Evolutionary conservation across 2,113 vertebrate species (phyloP).

Genomic region (Condylura cristata): DNA sequence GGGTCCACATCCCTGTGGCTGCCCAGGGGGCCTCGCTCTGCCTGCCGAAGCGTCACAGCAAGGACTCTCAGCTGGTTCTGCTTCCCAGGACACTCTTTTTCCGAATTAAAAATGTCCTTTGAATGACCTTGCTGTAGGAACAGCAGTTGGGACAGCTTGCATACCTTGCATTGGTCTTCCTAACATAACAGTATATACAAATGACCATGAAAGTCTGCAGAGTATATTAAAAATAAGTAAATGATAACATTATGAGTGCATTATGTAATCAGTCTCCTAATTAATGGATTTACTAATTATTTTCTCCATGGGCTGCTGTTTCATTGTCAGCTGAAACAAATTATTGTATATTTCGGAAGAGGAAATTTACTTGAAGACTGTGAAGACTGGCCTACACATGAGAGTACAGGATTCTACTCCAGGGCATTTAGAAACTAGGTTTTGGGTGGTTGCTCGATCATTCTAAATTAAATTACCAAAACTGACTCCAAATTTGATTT

Average conservation of each 20-base stretch:
- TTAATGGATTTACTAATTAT: slow-evolving; percentile 50
- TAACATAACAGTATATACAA: not conserved
- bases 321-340: slow-evolving; percentile 4
- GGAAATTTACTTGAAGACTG: slow-evolving; percentile 18
- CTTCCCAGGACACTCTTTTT: not conserved
- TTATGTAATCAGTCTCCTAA: not conserved
- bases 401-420: slow-evolving; percentile 23
- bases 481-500: slow-evolving; percentile 41
- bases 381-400: not conserved
- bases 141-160: not conserved
- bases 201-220: not conserved
- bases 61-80: not conserved
- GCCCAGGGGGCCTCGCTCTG: not conserved
- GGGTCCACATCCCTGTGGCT: not conserved
- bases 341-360: slow-evolving; percentile 18
- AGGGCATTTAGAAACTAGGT: slow-evolving; percentile 24
- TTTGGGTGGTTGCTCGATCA: slow-evolving; percentile 49
- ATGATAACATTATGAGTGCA: not conserved
- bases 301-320: not conserved
- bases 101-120: not conserved
- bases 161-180: not conserved
- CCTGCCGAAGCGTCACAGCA: not conserved
- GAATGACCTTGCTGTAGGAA: not conserved
- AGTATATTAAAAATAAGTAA: slow-evolving; percentile 42
- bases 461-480: slow-evolving; percentile 71